Evolutionary conservation across 2,888 invertebrate genomes (phyloP), one percentile per base, ranked within the genome.

Genomic region (Hypolimnas misippus): DNA sequence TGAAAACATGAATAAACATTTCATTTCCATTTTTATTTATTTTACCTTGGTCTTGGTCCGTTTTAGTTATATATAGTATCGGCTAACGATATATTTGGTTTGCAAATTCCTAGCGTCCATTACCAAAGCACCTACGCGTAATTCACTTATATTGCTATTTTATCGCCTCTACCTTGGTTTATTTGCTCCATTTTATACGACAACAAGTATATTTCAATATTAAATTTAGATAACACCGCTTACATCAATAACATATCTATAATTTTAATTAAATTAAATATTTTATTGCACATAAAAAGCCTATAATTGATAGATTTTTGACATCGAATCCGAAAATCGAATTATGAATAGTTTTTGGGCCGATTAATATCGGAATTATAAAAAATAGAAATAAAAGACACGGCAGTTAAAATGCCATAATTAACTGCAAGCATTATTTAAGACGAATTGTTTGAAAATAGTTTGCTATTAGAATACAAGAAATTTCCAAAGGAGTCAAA

Each of bases 101-200:
- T 59, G 58, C 63, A 59, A 63, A 63, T 59, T 53, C 29, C 16
- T 35, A 25, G 14, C 33, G 58, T 42, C 53, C 58, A 63, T 38
- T 55, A 44, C 49, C 17, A 12, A 42, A 49, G 51, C 62, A 40
- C 63, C 59, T 56, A 51, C 55, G 58, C 56, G 14, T 14, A 33
- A 35, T 46, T 53, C 29, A 59, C 12, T 33, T 21, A 52, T 35
- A 59, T 44, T 52, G 42, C 29, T 14, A 8, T 10, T 40, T 58
- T 31, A 58, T 40, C 16, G 58, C n/a, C 33, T 25, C 53, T 46
- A 46, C 53, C 53, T 59, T 59, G 21, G 46, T 25, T 25, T 59
- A 42, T 25, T 40, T 14, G 33, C 52, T 12, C 17, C 29, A 33
- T 44, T 33, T 33, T 31, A 33, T 33, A 53, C 21, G 17, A 16